Base-by-base conservation (phyloP, 1,140 invertebrate species). In the Cotesia chilonis region DNA sequence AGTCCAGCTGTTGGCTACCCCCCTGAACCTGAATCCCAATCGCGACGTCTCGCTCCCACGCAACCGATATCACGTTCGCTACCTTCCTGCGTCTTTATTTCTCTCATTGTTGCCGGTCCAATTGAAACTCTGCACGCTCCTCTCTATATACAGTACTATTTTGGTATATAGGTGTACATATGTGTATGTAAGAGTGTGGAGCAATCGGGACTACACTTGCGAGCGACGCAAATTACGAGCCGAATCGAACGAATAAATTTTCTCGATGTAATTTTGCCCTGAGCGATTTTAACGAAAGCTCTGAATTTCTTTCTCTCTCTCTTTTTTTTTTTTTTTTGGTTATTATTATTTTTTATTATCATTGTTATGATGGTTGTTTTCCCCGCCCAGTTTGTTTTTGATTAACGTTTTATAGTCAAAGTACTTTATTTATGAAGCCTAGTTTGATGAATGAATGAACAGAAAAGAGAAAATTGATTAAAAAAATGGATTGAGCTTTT, bases 41-140 rank as follows among this genome's bases (percentile, higher is more conserved):
- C 57, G 9, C 9, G n/a, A 12, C 10, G 12, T 38, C 60, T 63
- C 35, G 35, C 36, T 37, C 60, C 36, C 35, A 37, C 59, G 17
- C 28, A 10, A 28, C 14, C 59, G 35, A 17, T 61, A 14, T 63
- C 60, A 28, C 60, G 17, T 59, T 6, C 28, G 5, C 9, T 41
- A 14, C 38, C 10, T 51, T 51, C 17, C n/a, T 52, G 38, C 51
- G 12, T 66, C 63, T 38, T 66, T 14, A 12, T n/a, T 47, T 20
- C 38, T 68, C 17, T 55, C 14, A 37, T 41, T 71, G 35, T 52
- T 36, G 69, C 51, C 61, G 9, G 66, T 35, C 65, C 71, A 67
- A 72, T 72, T 72, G 65, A 72, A 72, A 72, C 65, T 72, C 65
- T 52, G 64, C 71, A 72, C 54, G 71, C 64, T 68, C 63, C 65